A percentile compares a stretch with the other conserved stretches of the same genome.
Evolutionary conservation across 2,113 vertebrate species (phyloP).

Genomic region (Callochromis pleurospilus): DNA sequence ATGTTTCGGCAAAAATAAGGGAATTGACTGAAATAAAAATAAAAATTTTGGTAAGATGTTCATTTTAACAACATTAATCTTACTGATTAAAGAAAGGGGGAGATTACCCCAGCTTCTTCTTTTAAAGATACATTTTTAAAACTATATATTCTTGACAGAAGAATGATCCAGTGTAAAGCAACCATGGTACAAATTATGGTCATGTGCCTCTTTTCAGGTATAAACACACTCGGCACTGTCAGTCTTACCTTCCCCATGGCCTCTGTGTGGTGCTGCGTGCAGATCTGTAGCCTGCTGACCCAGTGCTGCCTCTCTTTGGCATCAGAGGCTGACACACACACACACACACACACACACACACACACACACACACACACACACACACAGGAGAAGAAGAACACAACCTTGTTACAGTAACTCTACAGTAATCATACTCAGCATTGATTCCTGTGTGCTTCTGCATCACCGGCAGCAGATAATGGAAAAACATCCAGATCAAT

Average conservation of each 20-base stretch:
- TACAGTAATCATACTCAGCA: not conserved
- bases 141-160: not conserved
- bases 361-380: not conserved
- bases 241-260: conserved; percentile 91
- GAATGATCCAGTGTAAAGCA: not conserved
- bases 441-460: not conserved
- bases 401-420: not conserved
- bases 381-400: not conserved
- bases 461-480: conserved; percentile 25
- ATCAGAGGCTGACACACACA: conserved; percentile 77
- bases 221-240: not conserved
- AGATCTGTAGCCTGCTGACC: conserved; percentile 97
- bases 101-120: not conserved
- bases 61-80: too few relatives aligned
- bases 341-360: not conserved
- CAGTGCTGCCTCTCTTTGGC: conserved; percentile 97
- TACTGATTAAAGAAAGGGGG: too few relatives aligned
- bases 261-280: conserved; percentile 96
- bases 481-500: conserved; percentile 53
- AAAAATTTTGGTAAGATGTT: too few relatives aligned
- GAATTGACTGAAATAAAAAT: too few relatives aligned
- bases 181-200: not conserved
- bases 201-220: not conserved
- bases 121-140: not conserved
- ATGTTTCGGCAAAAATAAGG: too few relatives aligned